These are phyloP conservation scores for Gasterosteus nipponicus DNA, from an alignment of 2,113 vertebrate species.

Conservation along the genomic window DNA sequence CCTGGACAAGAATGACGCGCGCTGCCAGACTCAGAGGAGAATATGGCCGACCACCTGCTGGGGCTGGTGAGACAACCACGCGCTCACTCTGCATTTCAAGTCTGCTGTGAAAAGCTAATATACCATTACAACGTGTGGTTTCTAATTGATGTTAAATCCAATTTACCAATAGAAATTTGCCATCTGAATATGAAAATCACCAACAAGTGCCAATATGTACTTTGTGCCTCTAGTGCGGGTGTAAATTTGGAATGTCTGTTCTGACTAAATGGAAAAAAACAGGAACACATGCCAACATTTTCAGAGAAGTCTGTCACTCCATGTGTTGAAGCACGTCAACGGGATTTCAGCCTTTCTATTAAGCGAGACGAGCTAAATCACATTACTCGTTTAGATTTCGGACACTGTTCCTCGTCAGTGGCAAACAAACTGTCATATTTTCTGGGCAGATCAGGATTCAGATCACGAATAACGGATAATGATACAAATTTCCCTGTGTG, in stretches of 20 bases:
- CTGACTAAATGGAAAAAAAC: constrained; percentile 1
- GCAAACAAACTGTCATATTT: constrained; percentile 27
- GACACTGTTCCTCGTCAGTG: constrained; percentile 10
- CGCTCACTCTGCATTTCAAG: constrained; percentile 6
- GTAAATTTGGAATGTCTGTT: constrained; percentile 17
- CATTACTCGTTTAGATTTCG: constrained; percentile 28
- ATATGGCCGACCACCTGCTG: constrained; percentile 57
- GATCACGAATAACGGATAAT: background rate
- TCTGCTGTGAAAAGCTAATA: background rate
- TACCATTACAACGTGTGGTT: background rate
- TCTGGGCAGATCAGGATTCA: constrained; percentile 12
- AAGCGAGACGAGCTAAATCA: constrained; percentile 38
- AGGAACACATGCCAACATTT: constrained; percentile 18
- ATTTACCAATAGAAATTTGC: constrained; percentile 3
- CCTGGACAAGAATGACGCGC: constrained; percentile 50
- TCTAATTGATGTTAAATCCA: background rate
- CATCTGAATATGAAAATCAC: constrained; percentile 14
- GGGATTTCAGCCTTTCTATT: constrained; percentile 24
- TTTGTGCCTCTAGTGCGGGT: constrained; percentile 2
- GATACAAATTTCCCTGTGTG: background rate
- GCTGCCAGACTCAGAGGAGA: constrained; percentile 62
- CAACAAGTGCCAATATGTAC: constrained; percentile 7
- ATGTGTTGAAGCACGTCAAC: constrained; percentile 29
- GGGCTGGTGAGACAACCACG: constrained; percentile 73
- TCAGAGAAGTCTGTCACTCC: constrained; percentile 21